These are phyloP conservation scores for Bufo gargarizans DNA, from an alignment of 2,113 vertebrate species.

Conservation along the genomic window DNA sequence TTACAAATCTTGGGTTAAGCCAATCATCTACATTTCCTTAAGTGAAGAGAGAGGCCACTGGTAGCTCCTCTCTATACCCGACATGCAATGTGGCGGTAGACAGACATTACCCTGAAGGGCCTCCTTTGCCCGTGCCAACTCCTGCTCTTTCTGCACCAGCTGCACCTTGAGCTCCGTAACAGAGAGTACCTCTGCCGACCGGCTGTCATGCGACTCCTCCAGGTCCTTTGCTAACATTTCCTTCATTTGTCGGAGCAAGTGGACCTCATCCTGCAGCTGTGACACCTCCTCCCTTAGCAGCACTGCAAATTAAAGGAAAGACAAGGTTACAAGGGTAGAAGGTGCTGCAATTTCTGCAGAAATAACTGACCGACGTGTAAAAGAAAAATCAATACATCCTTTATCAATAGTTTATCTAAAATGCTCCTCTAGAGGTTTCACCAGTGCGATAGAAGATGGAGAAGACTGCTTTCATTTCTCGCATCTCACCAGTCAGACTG, in stretches of 20 bases:
- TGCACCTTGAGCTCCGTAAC: slow-evolving; percentile 95
- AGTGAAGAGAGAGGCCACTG: neutral
- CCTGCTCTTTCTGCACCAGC: slow-evolving; percentile 94
- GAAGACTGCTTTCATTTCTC: neutral
- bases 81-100: neutral
- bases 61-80: neutral
- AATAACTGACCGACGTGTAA: too few species aligned
- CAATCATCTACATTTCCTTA: too few species aligned
- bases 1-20: too few species aligned
- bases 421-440: neutral
- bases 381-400: neutral
- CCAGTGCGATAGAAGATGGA: neutral
- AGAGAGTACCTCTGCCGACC: slow-evolving; percentile 87
- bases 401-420: neutral
- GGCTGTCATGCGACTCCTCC: slow-evolving; percentile 91
- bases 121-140: slow-evolving; percentile 93
- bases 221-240: slow-evolving; percentile 95
- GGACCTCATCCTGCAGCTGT: slow-evolving; percentile 96
- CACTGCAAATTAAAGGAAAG: slow-evolving; percentile 71
- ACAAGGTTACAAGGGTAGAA: slow-evolving; percentile 56
- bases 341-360: slow-evolving; percentile 1
- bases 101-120: slow-evolving; percentile 87
- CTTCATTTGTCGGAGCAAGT: slow-evolving; percentile 97
- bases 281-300: slow-evolving; percentile 94
- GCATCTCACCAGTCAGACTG: neutral